Percentiles rank a stretch among this genome's conserved stretches.
These are phyloP conservation scores for Rhabdomys pumilio DNA, from an alignment of 2,797 vertebrate species.

Conservation along the genomic window DNA sequence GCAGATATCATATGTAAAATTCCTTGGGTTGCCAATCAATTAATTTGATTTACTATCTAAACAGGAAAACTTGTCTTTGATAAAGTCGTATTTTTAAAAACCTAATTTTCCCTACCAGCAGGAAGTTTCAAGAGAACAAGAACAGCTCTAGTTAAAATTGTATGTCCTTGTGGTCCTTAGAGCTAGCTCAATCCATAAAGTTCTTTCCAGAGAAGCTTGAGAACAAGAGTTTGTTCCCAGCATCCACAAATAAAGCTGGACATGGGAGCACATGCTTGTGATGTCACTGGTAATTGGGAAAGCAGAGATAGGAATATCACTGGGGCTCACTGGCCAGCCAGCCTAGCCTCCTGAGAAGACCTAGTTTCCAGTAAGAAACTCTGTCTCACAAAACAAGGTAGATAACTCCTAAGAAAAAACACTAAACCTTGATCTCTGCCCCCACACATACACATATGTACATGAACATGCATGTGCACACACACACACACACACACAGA, in stretches of 20 bases:
- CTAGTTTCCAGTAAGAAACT: neutral
- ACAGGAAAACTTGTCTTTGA: constrained; percentile 13
- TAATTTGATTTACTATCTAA: constrained; percentile 4
- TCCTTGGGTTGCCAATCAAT: constrained; percentile 25
- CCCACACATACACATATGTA: neutral
- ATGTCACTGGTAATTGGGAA: neutral
- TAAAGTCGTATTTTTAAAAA: neutral
- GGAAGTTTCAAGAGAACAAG: neutral
- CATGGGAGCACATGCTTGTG: neutral
- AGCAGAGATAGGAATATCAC: no score
- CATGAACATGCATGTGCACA: no score
- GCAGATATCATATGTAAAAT: neutral
- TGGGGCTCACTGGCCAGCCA: neutral
- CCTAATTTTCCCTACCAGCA: neutral
- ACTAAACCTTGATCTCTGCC: neutral
- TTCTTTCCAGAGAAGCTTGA: neutral
- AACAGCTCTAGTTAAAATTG: constrained; percentile 26
- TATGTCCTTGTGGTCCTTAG: neutral
- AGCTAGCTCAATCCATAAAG: neutral
- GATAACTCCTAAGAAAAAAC: neutral
- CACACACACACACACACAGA: neutral
- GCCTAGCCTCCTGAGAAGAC: neutral
- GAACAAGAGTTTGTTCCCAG: neutral
- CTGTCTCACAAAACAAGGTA: neutral
- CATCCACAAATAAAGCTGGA: neutral